Evolutionary conservation across 2,113 vertebrate genomes (phyloP), one percentile per base, ranked within the genome.

Genomic region (Synchiropus splendidus): DNA sequence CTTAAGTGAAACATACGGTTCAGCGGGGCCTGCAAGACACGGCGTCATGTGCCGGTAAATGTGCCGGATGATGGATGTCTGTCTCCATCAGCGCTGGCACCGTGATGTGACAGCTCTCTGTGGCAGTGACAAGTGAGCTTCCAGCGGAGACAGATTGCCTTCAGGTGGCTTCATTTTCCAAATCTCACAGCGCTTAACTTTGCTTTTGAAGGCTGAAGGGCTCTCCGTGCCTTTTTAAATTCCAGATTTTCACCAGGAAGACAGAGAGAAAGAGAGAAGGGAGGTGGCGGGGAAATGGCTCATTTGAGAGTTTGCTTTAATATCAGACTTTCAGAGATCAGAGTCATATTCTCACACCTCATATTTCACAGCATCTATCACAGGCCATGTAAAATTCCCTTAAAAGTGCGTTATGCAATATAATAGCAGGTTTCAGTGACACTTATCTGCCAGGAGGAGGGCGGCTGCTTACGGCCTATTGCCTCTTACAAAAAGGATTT

Each of bases 311-410:
- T 74, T 78, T 72, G 58, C 81, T 83, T 80, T 83, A 82, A 83
- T 80, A 83, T 75, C 62, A 40, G 71, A 67, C 77, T 81, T 64
- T 71, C 72, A 35, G 59, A 82, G 82, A 85, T 86, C 82, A 83
- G 63, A 86, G 74, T 79, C 72, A 80, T 48, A 58, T 67, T 66
- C 62, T 67, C 70, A 75, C 61, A 74, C 68, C 57, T 77, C 72
- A 74, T 63, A 52, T 58, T 57, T 73, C 64, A 49, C 31, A 58
- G 64, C 61, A 60, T 68, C 71, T 55, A 76, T 83, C 75, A 80
- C 54, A 70, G 67, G 54, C 57, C 43, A 62, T 66, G 67, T 66
- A 61, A 76, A 73, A 74, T 68, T 63, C 67, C 60, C 45, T 76
- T 79, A 79, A 79, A 78, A 73, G 74, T 70, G 66, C 59, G 72